phyloP scores from a whole-genome alignment of 2,797 vertebrate genomes.

The Platalea minor region DNA sequence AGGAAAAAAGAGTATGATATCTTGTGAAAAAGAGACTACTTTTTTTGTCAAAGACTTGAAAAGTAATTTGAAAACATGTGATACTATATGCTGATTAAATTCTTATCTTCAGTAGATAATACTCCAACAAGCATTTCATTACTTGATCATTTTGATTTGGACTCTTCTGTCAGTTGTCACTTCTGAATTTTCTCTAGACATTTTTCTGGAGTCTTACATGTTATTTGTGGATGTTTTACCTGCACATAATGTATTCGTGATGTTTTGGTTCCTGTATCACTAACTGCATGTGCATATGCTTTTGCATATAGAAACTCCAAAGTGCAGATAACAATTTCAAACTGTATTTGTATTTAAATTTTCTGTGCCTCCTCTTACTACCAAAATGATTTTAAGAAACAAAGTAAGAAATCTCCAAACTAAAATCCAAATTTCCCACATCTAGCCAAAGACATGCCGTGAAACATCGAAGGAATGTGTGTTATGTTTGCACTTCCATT shows the following conservation, averaged over 20 bases:
- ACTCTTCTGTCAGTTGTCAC: neutral
- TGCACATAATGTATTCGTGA: accelerated
- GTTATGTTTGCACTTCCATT: neutral
- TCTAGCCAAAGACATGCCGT: neutral
- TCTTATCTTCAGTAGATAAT: neutral
- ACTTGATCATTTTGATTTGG: neutral
- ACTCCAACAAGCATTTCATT: neutral
- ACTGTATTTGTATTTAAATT: neutral
- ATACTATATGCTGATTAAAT: neutral
- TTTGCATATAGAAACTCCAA: neutral
- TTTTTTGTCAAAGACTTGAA: neutral
- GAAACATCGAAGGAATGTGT: neutral
- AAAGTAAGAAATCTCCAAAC: neutral
- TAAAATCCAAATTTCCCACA: neutral
- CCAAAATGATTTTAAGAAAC: neutral
- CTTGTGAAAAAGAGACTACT: neutral
- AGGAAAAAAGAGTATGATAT: neutral
- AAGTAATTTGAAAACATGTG: neutral
- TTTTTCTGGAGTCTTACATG: neutral
- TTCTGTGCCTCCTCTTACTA: neutral
- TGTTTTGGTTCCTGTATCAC: neutral
- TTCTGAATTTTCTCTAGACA: neutral
- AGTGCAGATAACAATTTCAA: neutral
- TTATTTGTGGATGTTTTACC: neutral
- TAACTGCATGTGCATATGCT: neutral